Base-by-base conservation (phyloP, 2,888 invertebrate species). In the Balanococcus diminutus region DNA sequence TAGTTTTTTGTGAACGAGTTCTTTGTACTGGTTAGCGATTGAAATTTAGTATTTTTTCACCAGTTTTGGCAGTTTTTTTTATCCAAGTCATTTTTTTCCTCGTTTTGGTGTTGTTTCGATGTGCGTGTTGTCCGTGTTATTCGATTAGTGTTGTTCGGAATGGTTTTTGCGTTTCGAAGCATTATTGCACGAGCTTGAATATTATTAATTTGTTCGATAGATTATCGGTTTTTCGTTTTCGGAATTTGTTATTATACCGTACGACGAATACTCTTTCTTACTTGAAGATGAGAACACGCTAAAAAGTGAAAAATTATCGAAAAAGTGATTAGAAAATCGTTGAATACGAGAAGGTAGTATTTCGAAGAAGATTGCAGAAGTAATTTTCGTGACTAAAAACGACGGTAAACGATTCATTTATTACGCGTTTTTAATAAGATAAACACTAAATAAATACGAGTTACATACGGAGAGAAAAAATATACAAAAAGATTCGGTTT, bases 1-100 rank as follows among this genome's bases (percentile, higher is more conserved):
- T 79, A 79, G 75, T 32, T 36, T 79, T 79, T 79, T 79, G 3
- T 79, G 36, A 79, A 79, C 75, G 75, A 79, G 75, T 79, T 79
- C 75, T 79, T 36, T 79, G 75, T 79, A 79, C 75, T 79, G 36
- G 75, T 36, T 79, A 36, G n/a, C 36, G 75, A 79, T 36, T 19
- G 67, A 67, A 67, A 36, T 36, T 79, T 79, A 11, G 75, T 79
- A 28, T 67, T 28, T 28, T 67, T 14, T 16, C 16, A 5, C 16
- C 9, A 28, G 75, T 79, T 79, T 32, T 28, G 75, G n/a, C n/a
- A n/a, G n/a, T 79, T 79, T 36, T 36, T 36, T 25, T 32, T 32
- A n/a, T 31, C 9, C 11, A 9, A 14, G 9, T 6, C n/a, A 51
- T 61, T 61, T 79, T 75, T 75, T 75, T 79, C 9, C 22, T 56